Conservation (phyloP, 2,888 invertebrate genomes). For the Drosophila dives region DNA sequence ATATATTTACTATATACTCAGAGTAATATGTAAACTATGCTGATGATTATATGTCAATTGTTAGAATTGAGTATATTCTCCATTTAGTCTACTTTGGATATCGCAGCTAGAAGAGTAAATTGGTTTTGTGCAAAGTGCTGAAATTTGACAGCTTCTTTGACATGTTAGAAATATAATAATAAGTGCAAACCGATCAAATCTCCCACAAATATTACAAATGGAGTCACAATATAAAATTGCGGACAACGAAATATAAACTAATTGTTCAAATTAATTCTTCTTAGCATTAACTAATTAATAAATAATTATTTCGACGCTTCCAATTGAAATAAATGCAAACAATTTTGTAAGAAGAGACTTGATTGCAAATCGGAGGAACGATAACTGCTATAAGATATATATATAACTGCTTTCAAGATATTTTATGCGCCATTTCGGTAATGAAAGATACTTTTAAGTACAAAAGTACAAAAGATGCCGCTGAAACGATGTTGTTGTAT, state of each 20-base stretch:
- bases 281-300: neutral
- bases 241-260: neutral
- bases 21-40: conserved; percentile 10
- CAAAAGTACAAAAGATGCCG: conserved; percentile 7
- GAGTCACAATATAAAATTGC: neutral
- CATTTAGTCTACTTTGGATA: neutral
- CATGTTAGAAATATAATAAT: too few relatives aligned
- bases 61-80: neutral
- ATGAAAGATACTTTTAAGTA: neutral
- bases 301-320: neutral
- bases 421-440: neutral
- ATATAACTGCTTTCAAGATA: conserved; percentile 1
- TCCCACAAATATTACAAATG: neutral
- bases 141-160: neutral
- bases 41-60: conserved; percentile 1
- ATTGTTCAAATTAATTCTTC: neutral
- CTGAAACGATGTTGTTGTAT: conserved; percentile 21
- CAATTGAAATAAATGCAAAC: neutral
- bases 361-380: neutral
- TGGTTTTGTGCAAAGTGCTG: neutral
- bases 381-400: neutral
- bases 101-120: neutral
- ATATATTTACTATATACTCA: neutral
- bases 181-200: neutral
- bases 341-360: neutral